These are phyloP conservation scores for Argya squamiceps DNA, from an alignment of 2,797 vertebrate genomes.

Conservation along the genomic window DNA sequence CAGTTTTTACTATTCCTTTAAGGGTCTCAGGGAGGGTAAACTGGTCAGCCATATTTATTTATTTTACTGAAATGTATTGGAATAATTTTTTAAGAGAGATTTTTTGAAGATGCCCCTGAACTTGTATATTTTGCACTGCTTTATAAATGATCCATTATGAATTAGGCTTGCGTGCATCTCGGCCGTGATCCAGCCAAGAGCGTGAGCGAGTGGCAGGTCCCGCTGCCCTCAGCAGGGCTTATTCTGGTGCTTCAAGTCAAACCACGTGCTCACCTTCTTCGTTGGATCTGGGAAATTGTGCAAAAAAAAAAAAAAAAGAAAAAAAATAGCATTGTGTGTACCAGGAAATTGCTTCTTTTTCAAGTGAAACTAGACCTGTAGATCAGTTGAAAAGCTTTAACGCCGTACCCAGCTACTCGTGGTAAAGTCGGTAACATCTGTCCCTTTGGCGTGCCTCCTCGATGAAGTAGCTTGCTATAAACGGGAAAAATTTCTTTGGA, in stretches of 20 bases:
- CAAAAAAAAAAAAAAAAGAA: neutral
- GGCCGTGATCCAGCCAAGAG: constrained; percentile 26
- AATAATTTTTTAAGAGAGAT: constrained; percentile 80
- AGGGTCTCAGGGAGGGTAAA: constrained; percentile 86
- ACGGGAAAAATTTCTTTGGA: constrained; percentile 46
- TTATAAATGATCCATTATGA: constrained; percentile 71
- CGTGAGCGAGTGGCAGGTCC: neutral
- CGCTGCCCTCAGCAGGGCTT: neutral
- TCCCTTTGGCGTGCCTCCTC: constrained; percentile 71
- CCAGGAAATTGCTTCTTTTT: constrained; percentile 75
- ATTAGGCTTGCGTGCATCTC: constrained; percentile 74
- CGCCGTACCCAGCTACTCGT: constrained; percentile 72
- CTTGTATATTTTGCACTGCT: constrained; percentile 81
- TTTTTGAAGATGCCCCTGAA: constrained; percentile 78
- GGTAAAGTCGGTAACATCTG: constrained; percentile 67
- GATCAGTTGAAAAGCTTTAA: constrained; percentile 74
- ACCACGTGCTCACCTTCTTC: neutral
- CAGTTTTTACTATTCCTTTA: constrained; percentile 84
- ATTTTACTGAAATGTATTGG: constrained; percentile 79
- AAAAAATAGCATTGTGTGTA: constrained; percentile 57
- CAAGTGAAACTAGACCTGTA: constrained; percentile 73
- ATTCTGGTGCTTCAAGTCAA: constrained; percentile 60
- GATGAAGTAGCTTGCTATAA: constrained; percentile 51
- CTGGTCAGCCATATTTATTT: constrained; percentile 86
- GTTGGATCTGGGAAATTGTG: constrained; percentile 44